phyloP scores from a whole-genome alignment of 1,140 invertebrate genomes.

The Atopsyche davidsoni region DNA sequence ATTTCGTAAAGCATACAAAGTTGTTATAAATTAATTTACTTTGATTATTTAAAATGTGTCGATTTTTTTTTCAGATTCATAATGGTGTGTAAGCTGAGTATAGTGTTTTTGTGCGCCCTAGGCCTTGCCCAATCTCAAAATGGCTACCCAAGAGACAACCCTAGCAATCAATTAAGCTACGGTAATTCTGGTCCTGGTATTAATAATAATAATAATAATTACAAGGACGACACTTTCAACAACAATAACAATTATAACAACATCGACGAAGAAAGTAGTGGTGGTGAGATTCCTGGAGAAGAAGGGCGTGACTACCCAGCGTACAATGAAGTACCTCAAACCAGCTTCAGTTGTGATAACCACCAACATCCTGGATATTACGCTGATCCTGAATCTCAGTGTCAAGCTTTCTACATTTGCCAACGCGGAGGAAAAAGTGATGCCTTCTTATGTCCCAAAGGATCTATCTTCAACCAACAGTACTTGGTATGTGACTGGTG shows the following conservation, averaged over 20 bases:
- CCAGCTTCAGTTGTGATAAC: slow-evolving; percentile 49
- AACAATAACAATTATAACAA: neutral
- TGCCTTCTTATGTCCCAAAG: slow-evolving; percentile 52
- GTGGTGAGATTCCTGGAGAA: slow-evolving; percentile 27
- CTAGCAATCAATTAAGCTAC: slow-evolving; percentile 21
- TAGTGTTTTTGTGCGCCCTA: slow-evolving; percentile 7
- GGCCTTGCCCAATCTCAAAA: slow-evolving; percentile 18
- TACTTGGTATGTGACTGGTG: slow-evolving; percentile 51
- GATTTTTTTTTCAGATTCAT: neutral
- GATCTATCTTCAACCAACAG: slow-evolving; percentile 54
- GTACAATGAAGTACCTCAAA: slow-evolving; percentile 51
- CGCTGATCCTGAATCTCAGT: slow-evolving; percentile 45
- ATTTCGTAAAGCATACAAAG: too few species aligned
- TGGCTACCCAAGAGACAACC: slow-evolving; percentile 22
- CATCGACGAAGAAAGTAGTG: slow-evolving; percentile 11
- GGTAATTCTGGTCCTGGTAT: slow-evolving; percentile 3
- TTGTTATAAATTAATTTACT: too few species aligned
- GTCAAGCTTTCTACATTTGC: slow-evolving; percentile 52
- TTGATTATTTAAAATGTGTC: neutral
- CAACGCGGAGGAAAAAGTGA: slow-evolving; percentile 36
- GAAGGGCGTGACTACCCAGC: slow-evolving; percentile 56
- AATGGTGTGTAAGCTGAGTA: slow-evolving; percentile 12
- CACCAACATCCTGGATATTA: slow-evolving; percentile 49
- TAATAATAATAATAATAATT: too few species aligned
- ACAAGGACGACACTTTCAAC: neutral